These are phyloP conservation scores for Tholera decimalis DNA, from an alignment of 2,888 invertebrate species.

Conservation along the genomic window DNA sequence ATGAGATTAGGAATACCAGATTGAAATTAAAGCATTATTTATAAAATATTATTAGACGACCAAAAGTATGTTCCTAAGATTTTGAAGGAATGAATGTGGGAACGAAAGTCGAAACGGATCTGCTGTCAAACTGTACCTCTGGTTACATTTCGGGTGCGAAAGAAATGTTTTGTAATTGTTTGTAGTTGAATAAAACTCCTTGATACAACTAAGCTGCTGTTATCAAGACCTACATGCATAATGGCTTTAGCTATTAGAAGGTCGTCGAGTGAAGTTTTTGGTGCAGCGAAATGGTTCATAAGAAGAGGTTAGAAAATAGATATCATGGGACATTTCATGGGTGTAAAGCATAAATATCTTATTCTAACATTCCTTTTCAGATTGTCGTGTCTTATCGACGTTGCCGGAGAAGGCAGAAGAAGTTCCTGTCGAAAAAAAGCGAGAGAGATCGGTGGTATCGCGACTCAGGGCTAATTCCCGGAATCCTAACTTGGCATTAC, in stretches of 20 bases:
- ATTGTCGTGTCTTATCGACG: slow-evolving; percentile 78
- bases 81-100: no score
- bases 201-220: not conserved
- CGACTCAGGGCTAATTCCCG: slow-evolving; percentile 67
- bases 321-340: not conserved
- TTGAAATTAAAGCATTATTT: no score
- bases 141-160: not conserved
- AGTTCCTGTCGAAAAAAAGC: slow-evolving; percentile 25
- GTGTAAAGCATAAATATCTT: not conserved
- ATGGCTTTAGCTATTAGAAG: slow-evolving; percentile 83
- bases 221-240: slow-evolving; percentile 9
- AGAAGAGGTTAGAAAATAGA: slow-evolving; percentile 81
- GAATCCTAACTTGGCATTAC: slow-evolving; percentile 89
- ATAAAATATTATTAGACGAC: no score
- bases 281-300: slow-evolving; percentile 80
- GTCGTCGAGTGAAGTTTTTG: slow-evolving; percentile 71
- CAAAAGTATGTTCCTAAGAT: no score
- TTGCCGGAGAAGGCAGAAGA: slow-evolving; percentile 76
- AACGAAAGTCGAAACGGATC: slow-evolving; percentile 10
- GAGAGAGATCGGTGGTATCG: slow-evolving; percentile 35
- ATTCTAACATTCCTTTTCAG: slow-evolving; percentile 66
- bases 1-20: no score
- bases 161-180: slow-evolving; percentile 40
- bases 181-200: slow-evolving; percentile 10
- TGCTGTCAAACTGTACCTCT: not conserved